Base-by-base conservation (phyloP, 1,140 invertebrate species). In the Zaprionus vittiger region DNA sequence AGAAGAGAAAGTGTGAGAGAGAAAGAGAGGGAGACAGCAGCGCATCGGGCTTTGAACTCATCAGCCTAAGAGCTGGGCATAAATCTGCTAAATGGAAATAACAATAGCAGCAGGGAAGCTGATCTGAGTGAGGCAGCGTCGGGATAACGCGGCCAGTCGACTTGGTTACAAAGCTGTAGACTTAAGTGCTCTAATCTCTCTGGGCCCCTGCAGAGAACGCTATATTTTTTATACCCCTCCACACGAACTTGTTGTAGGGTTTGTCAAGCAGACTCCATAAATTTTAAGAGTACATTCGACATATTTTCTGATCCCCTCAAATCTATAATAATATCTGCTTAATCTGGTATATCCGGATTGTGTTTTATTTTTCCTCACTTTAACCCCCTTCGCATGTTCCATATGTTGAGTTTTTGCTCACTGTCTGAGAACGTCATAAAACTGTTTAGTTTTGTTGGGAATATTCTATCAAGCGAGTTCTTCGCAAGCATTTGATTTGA, bases 81-180 rank as follows among this genome's bases (percentile, higher is more conserved):
- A 77, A 80, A 68, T 83, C 69, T 80, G 54, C 57, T 68, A 71
- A 87, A 83, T 86, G 71, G 77, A 44, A 80, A 87, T 74, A 74
- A 71, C 77, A 83, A 86, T 77, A 52, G 31, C 63, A 47, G 24
- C 41, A n/a, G 31, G 31, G 31, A 34, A 34, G 31, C 9, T 3
- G 31, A 34, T 28, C 14, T 63, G 14, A 52, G 34, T 31, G 26
- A 52, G 44, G 24, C 38, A 31, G 26, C 15, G n/a, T 63, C 11
- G 55, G 74, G 44, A 57, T 12, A 26, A 64, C 41, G 24, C 47
- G 31, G 31, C 31, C 9, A 64, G 44, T 17, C 41, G n/a, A 28
- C 28, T 56, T 24, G 31, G 63, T 31, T 67, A 80, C 63, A 28
- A 67, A 11, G 52, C 52, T 26, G 52, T n/a, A 55, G 15, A 73